Conservation (phyloP, 2,888 invertebrate genomes). For the Drosophila macrospina region DNA sequence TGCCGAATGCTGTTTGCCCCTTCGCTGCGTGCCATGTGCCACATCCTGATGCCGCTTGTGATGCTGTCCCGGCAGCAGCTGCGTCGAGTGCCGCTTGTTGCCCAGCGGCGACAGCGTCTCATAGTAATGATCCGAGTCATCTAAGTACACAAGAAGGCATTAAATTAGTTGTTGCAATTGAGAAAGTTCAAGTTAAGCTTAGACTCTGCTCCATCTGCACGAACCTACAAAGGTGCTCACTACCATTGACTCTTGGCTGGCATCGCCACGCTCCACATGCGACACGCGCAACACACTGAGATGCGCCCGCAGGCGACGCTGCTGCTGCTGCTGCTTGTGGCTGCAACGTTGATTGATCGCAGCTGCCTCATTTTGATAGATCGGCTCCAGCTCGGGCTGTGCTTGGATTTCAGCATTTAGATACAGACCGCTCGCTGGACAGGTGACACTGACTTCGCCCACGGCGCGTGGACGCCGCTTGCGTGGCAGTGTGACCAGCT, state of each 20-base stretch:
- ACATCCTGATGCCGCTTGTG: constrained; percentile 61
- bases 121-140: constrained; percentile 90
- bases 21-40: constrained; percentile 64
- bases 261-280: constrained; percentile 62
- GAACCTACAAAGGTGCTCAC: constrained; percentile 84
- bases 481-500: constrained; percentile 82
- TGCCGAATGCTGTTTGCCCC: constrained; percentile 71
- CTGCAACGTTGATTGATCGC: constrained; percentile 42
- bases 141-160: constrained; percentile 82
- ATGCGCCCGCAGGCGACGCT: constrained; percentile 33
- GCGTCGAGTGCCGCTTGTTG: constrained; percentile 76
- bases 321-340: constrained; percentile 39
- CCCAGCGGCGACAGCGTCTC: constrained; percentile 87
- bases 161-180: not conserved
- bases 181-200: not conserved
- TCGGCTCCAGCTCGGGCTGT: constrained; percentile 72
- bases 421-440: constrained; percentile 82
- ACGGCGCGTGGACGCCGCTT: constrained; percentile 84
- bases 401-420: constrained; percentile 65
- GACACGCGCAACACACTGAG: constrained; percentile 75
- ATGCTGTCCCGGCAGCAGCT: constrained; percentile 62
- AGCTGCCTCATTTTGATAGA: constrained; percentile 81
- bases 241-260: constrained; percentile 72
- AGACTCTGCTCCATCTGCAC: constrained; percentile 31
- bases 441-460: constrained; percentile 84